A percentile compares a stretch with the other conserved stretches of the same genome.
phyloP scores from a whole-genome alignment of 2,113 vertebrate species.

The Gallinago paraguaiae region DNA sequence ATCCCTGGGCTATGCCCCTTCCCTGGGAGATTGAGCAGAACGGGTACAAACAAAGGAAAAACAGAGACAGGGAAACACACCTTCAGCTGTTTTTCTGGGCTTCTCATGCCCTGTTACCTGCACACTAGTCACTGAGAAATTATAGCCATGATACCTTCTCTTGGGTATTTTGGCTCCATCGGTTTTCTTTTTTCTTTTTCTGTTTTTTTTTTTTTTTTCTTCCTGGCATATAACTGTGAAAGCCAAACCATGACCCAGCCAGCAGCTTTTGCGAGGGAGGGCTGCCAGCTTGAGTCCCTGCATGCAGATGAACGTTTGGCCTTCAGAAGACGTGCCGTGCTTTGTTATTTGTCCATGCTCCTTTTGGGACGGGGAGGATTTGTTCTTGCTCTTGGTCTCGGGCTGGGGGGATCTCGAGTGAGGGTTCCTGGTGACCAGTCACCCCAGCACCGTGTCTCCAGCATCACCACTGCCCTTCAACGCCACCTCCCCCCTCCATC shows the following conservation, averaged over 20 bases:
- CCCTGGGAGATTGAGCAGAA: background rate
- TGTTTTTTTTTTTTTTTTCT: too few relatives aligned
- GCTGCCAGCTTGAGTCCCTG: background rate
- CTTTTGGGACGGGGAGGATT: background rate
- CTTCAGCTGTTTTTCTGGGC: background rate
- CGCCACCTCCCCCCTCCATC: fast-evolving
- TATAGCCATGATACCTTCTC: too few relatives aligned
- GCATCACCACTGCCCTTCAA: fast-evolving
- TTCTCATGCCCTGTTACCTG: background rate
- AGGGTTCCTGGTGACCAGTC: background rate
- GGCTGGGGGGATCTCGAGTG: background rate
- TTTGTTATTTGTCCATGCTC: fast-evolving
- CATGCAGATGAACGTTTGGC: background rate
- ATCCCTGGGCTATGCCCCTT: fast-evolving
- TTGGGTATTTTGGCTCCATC: background rate
- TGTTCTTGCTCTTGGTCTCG: background rate
- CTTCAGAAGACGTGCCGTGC: background rate
- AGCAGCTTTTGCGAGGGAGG: background rate
- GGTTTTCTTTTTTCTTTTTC: background rate
- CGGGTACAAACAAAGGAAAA: background rate
- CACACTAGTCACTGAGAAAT: too few relatives aligned
- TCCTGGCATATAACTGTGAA: fast-evolving
- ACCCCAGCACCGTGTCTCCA: fast-evolving
- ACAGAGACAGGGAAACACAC: background rate
- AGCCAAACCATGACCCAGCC: background rate